phyloP scores from a whole-genome alignment of 2,797 vertebrate species.

The Capromys pilorides region DNA sequence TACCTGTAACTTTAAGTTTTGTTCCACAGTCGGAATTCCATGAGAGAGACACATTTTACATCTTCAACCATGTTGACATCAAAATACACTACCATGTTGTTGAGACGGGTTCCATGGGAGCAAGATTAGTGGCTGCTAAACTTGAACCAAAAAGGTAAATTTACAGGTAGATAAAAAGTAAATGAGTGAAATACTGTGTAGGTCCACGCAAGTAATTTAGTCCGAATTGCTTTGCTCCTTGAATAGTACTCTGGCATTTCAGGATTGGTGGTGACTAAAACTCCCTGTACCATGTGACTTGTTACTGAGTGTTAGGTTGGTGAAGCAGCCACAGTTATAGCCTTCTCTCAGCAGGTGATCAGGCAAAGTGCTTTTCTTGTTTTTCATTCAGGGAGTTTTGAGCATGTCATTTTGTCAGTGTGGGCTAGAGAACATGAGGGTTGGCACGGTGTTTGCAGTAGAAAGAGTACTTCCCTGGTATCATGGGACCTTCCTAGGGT shows the following conservation, averaged over 20 bases:
- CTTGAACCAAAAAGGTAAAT: constrained; percentile 95
- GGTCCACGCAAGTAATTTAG: background rate
- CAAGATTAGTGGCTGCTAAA: constrained; percentile 95
- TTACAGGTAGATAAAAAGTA: constrained; percentile 29
- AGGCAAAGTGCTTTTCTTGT: background rate
- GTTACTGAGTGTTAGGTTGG: background rate
- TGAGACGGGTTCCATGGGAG: constrained; percentile 90
- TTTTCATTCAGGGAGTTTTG: constrained; percentile 30
- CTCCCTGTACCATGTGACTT: background rate
- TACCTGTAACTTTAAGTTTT: constrained; percentile 71
- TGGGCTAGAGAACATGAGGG: background rate
- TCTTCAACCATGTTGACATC: constrained; percentile 97
- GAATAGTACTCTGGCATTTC: constrained; percentile 11
- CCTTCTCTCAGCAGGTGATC: background rate
- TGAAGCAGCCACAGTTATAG: constrained; percentile 1
- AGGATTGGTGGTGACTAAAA: constrained; percentile 9
- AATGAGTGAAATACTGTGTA: background rate
- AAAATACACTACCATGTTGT: constrained; percentile 93
- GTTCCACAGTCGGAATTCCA: constrained; percentile 91
- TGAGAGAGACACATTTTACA: constrained; percentile 94
- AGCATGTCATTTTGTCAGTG: background rate
- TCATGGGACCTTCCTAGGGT: background rate
- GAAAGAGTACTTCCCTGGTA: background rate
- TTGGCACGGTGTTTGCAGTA: background rate
- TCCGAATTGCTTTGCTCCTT: background rate